Evolutionary conservation across 1,140 invertebrate genomes (phyloP), one percentile per base, ranked within the genome.

Genomic region (Drosophila sulfurigaster): DNA sequence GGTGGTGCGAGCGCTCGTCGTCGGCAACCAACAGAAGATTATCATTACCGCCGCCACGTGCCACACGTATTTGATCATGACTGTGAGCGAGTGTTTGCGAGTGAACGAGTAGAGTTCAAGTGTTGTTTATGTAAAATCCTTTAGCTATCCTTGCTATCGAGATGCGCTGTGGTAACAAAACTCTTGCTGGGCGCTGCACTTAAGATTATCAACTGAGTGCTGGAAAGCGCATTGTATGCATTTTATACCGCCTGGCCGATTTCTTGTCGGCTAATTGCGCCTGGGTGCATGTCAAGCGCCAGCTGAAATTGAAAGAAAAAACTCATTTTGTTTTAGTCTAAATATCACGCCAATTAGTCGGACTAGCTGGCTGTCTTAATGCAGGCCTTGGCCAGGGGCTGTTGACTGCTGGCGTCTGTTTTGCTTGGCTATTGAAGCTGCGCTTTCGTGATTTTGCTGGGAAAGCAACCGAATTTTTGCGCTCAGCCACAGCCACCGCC

Each of bases 281-380:
- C 54, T 71, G 60, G 57, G 70, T 56, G 85, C 85, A 89, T 89
- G 85, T 89, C 85, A 88, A 70, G 59, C 56, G 75, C 52, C 66
- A 57, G 81, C 85, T 81, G 81, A 81, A 81, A 88, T 75, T 88
- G 69, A 77, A 80, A 83, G 74, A 80, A 83, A 78, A 75, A 70
- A 75, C 75, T 70, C 71, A 81, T 75, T 90, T 81, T 85, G 85
- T 90, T 80, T 89, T 89, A 89, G 81, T 89, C 85, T 89, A 82
- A 85, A 89, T 90, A 89, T 89, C 81, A 90, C 81, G 85, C 78
- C 85, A 89, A 89, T 89, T 89, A 89, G 85, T 71, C 64, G 64
- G 85, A 73, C 81, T 67, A 49, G 48, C 56, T 66, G 67, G 59
- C 58, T 67, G 63, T 66, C 78, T 57, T 57, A 57, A 13, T 41